A percentile compares a stretch with the other conserved stretches of the same genome.
These are phyloP conservation scores for Tenthredo distinguenda DNA, from an alignment of 2,888 invertebrate species.

Conservation along the genomic window DNA sequence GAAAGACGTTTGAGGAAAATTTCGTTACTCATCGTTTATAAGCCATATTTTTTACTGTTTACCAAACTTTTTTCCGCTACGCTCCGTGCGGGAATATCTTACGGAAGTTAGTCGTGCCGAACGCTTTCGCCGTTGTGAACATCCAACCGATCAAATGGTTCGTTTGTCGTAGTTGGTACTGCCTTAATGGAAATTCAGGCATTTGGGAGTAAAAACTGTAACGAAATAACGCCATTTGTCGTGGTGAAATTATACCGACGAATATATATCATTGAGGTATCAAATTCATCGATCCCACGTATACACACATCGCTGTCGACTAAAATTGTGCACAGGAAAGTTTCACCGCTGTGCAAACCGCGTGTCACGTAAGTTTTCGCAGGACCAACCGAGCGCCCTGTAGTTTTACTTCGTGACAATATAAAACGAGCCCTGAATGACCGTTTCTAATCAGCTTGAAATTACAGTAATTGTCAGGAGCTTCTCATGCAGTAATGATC, in stretches of 20 bases:
- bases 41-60: constrained; percentile 57
- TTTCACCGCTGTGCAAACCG: not conserved
- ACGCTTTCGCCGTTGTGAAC: constrained; percentile 63
- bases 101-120: constrained; percentile 60
- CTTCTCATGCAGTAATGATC: not conserved
- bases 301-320: not conserved
- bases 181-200: constrained; percentile 12
- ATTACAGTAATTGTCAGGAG: not conserved
- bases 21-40: constrained; percentile 63
- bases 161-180: constrained; percentile 4
- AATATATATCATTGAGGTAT: not conserved
- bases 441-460: not conserved
- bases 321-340: not conserved
- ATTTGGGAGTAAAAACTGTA: not conserved
- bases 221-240: constrained; percentile 4
- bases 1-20: constrained; percentile 55
- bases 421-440: not conserved
- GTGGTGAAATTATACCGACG: not conserved
- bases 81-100: constrained; percentile 55
- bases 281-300: not conserved
- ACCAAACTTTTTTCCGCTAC: constrained; percentile 42
- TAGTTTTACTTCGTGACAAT: not conserved
- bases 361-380: not conserved
- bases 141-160: constrained; percentile 2
- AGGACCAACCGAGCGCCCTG: not conserved